Evolutionary conservation across 2,113 vertebrate genomes (phyloP).

Genomic region (Galemys pyrenaicus): DNA sequence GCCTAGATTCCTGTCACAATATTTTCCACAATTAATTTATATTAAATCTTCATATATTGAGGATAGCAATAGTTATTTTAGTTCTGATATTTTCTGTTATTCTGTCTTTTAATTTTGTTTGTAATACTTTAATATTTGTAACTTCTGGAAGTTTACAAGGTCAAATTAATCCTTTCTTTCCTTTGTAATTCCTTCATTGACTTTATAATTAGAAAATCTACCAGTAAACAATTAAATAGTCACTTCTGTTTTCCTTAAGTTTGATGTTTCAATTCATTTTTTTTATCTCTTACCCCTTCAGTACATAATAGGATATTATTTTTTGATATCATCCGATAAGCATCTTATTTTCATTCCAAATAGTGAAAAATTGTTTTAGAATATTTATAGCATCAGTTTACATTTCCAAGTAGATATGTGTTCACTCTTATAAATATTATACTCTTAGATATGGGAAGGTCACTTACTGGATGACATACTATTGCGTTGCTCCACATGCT

Average conservation of each 20-base stretch:
- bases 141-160: conserved; percentile 45
- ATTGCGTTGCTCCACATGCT: background rate
- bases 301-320: background rate
- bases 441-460: background rate
- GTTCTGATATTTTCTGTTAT: conserved; percentile 33
- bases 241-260: conserved; percentile 37
- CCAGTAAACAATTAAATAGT: conserved; percentile 34
- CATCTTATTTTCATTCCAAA: conserved; percentile 50
- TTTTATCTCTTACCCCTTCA: conserved; percentile 16
- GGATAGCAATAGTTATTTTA: background rate
- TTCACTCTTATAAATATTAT: background rate
- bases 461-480: background rate
- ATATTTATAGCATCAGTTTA: background rate
- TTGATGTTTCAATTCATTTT: conserved; percentile 17
- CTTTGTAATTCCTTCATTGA: conserved; percentile 50
- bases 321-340: background rate
- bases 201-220: conserved; percentile 60
- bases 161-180: conserved; percentile 7
- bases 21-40: background rate
- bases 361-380: background rate
- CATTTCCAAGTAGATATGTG: background rate
- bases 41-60: conserved; percentile 30
- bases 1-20: background rate
- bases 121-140: conserved; percentile 1
- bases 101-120: conserved; percentile 28